phyloP scores from a whole-genome alignment of 2,888 invertebrate species.

The Drosophila limbata region DNA sequence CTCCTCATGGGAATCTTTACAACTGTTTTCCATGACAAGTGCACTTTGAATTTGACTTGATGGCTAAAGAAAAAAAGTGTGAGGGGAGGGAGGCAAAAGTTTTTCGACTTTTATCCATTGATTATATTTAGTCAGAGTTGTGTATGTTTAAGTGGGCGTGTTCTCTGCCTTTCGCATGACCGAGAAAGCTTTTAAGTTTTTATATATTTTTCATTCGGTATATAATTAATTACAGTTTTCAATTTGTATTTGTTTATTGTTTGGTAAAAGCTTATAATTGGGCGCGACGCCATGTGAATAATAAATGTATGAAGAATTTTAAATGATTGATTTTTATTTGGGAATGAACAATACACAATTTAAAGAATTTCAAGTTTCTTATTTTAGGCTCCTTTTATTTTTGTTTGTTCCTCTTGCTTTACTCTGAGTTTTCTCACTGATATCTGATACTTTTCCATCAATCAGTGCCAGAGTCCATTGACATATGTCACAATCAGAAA shows the following conservation, averaged over 20 bases:
- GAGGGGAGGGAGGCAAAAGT: slow-evolving; percentile 12
- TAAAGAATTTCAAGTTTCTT: neutral
- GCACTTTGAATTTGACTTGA: slow-evolving; percentile 43
- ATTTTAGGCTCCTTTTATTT: neutral
- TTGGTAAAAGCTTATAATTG: slow-evolving; percentile 10
- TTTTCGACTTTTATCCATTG: slow-evolving; percentile 39
- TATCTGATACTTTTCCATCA: slow-evolving; percentile 41
- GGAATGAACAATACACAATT: neutral
- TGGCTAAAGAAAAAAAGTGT: neutral
- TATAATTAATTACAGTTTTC: slow-evolving; percentile 44
- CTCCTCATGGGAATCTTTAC: slow-evolving; percentile 69
- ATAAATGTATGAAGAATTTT: neutral
- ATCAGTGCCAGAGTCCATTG: slow-evolving; percentile 40
- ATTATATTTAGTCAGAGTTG: slow-evolving; percentile 37
- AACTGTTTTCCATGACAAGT: slow-evolving; percentile 73
- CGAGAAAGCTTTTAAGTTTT: slow-evolving; percentile 20
- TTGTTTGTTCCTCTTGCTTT: neutral
- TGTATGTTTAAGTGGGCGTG: slow-evolving; percentile 57
- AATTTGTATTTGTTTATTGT: slow-evolving; percentile 31
- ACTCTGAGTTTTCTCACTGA: neutral
- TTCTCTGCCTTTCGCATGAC: slow-evolving; percentile 20
- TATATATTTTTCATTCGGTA: neutral
- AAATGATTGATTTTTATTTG: neutral
- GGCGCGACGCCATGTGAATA: neutral
- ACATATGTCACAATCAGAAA: slow-evolving; percentile 42